These are phyloP conservation scores for Corydoras maculifer DNA, from an alignment of 2,113 vertebrate species.

Conservation along the genomic window DNA sequence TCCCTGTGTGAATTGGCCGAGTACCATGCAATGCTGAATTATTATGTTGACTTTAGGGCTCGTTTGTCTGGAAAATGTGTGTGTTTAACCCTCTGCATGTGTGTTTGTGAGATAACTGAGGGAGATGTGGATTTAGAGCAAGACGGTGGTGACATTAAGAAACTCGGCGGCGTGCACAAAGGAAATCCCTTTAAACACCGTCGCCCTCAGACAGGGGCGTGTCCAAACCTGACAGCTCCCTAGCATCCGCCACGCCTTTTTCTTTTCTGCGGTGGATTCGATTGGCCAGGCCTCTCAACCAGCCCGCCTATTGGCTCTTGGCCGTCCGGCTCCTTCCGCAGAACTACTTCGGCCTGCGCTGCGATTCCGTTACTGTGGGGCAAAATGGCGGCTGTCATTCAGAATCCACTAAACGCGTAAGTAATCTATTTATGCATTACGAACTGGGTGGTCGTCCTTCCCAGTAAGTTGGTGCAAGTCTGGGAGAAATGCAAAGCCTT, in stretches of 20 bases:
- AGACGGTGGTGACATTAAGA: not conserved
- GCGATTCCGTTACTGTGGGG: conserved; percentile 98
- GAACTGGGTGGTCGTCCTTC: not conserved
- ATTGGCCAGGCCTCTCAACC: conserved; percentile 78
- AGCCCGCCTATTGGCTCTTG: conserved; percentile 71
- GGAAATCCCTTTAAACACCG: conserved; percentile 83
- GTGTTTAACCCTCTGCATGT: too few relatives aligned
- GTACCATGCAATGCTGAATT: too few relatives aligned
- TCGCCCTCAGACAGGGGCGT: not conserved
- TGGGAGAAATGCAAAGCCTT: not conserved
- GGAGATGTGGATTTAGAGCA: too few relatives aligned
- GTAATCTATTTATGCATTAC: conserved; percentile 61
- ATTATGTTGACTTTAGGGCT: too few relatives aligned
- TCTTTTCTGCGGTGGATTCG: conserved; percentile 33
- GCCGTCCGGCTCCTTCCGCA: conserved; percentile 68
- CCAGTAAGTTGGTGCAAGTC: not conserved
- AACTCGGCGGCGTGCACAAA: conserved; percentile 57
- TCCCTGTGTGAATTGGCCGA: too few relatives aligned
- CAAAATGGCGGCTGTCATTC: conserved; percentile 99
- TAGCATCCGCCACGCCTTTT: conserved; percentile 68
- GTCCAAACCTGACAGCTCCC: conserved; percentile 92
- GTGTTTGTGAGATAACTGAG: too few relatives aligned
- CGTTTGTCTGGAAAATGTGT: too few relatives aligned
- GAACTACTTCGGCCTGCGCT: conserved; percentile 66
- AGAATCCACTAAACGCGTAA: conserved; percentile 99